Percentiles rank a stretch among this genome's conserved stretches.
These are phyloP conservation scores for Neotoxoptera formosana DNA, from an alignment of 1,140 invertebrate species.

Conservation along the genomic window DNA sequence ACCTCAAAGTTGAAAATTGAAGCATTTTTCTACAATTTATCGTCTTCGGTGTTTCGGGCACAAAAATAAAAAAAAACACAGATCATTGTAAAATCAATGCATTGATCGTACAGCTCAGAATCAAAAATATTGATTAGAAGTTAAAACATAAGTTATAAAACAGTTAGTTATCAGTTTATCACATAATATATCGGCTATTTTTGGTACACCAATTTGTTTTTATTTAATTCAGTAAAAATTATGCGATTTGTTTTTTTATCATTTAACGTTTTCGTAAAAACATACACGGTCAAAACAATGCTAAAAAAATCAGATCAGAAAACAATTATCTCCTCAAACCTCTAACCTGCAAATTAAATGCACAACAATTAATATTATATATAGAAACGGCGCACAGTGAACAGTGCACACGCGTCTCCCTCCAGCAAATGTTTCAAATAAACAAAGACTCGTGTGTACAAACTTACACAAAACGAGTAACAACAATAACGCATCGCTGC, in stretches of 20 bases:
- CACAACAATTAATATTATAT: conserved; percentile 6
- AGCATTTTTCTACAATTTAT: no score
- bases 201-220: not conserved
- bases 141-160: no score
- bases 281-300: not conserved
- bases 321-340: not conserved
- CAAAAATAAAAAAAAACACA: not conserved
- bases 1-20: no score
- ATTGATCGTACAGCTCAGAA: no score
- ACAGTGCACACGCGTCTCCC: not conserved
- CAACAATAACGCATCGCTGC: not conserved
- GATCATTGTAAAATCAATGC: not conserved
- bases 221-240: no score
- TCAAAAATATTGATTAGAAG: no score
- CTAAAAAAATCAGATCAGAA: not conserved
- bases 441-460: not conserved
- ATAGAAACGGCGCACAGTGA: not conserved
- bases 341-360: not conserved
- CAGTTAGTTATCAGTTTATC: no score
- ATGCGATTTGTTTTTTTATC: not conserved
- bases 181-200: not conserved
- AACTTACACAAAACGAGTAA: not conserved
- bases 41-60: no score
- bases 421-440: conserved; percentile 9
- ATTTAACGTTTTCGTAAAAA: not conserved